Conservation (phyloP, 2,888 invertebrate genomes). For the Nomada hirtipes region DNA sequence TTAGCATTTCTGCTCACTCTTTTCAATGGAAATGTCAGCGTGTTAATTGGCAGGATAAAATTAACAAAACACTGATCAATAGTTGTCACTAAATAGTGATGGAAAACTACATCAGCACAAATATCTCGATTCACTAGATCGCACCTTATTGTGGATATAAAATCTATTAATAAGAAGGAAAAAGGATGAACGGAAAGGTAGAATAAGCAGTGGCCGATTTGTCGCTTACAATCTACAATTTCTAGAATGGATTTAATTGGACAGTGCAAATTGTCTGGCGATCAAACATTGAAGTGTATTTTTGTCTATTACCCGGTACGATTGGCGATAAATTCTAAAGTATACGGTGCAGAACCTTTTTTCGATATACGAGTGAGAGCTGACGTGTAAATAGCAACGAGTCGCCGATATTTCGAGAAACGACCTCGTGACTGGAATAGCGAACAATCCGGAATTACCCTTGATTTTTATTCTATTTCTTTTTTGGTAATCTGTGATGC, state of each 20-base stretch:
- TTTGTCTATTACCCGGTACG: constrained; percentile 24
- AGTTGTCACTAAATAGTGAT: neutral
- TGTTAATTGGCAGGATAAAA: constrained; percentile 12
- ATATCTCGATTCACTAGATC: neutral
- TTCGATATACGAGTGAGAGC: constrained; percentile 48
- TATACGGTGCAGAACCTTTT: constrained; percentile 42
- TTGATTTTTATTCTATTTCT: constrained; percentile 15
- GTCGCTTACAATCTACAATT: neutral
- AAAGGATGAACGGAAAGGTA: too few species aligned
- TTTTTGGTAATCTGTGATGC: neutral
- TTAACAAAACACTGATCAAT: constrained; percentile 11
- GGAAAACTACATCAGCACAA: neutral
- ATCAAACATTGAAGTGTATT: constrained; percentile 30
- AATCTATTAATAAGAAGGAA: neutral
- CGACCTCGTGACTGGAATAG: constrained; percentile 43
- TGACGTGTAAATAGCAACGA: constrained; percentile 48
- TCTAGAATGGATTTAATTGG: neutral
- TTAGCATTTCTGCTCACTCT: constrained; percentile 29
- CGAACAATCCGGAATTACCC: neutral
- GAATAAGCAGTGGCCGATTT: neutral
- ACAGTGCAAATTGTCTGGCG: constrained; percentile 12
- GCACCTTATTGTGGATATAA: neutral
- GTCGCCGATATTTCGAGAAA: constrained; percentile 45
- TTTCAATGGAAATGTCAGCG: constrained; percentile 26
- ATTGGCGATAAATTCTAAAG: constrained; percentile 47